phyloP scores from a whole-genome alignment of 2,113 vertebrate species.

The Myiagra hebetior region DNA sequence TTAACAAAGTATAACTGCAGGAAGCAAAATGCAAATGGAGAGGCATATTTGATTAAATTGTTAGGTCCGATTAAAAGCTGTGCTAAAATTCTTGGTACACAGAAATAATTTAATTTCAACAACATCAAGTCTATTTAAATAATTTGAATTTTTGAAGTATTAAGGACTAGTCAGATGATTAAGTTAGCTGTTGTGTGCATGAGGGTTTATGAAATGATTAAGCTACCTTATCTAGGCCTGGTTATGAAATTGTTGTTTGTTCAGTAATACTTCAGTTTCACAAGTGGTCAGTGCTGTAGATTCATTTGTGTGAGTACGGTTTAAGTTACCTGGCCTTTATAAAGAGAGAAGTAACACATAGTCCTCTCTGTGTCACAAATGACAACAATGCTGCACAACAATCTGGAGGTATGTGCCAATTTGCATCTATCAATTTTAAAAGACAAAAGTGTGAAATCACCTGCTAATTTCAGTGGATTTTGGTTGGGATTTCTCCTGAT shows the following conservation, averaged over 20 bases:
- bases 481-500: neutral
- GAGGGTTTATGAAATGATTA: neutral
- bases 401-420: accelerated
- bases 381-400: neutral
- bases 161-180: neutral
- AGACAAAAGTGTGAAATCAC: neutral
- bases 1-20: neutral
- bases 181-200: neutral
- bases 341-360: neutral
- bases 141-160: neutral
- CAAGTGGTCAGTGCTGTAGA: neutral
- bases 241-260: neutral
- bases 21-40: neutral
- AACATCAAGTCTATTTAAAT: neutral
- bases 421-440: neutral
- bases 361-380: neutral
- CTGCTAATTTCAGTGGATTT: neutral
- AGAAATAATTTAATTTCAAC: neutral
- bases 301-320: neutral
- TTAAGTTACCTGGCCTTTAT: neutral
- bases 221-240: neutral
- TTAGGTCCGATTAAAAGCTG: neutral
- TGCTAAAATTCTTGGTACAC: neutral
- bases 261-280: neutral
- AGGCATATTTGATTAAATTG: neutral